Evolutionary conservation across 2,113 vertebrate species (phyloP).

Genomic region (Ceyx melanurus): DNA sequence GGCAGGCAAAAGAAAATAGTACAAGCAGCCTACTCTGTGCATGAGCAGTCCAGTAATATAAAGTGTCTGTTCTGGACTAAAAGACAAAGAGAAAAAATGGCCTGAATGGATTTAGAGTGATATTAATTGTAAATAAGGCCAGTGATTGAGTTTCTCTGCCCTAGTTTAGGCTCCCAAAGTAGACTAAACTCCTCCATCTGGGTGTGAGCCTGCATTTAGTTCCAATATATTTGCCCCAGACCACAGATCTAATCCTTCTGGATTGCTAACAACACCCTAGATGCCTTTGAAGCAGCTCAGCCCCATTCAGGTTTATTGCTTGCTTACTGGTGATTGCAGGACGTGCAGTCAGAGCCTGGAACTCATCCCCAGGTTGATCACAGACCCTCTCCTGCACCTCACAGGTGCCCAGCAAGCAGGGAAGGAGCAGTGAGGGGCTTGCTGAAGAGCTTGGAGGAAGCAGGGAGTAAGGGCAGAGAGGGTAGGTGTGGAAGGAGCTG

Average conservation of each 20-base stretch:
- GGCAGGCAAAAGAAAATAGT: neutral
- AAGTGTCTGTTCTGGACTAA: neutral
- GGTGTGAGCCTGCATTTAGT: neutral
- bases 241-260: neutral
- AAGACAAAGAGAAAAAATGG: neutral
- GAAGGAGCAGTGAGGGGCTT: neutral
- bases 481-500: neutral
- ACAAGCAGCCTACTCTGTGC: neutral
- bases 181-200: neutral
- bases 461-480: neutral
- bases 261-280: neutral
- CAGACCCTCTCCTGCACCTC: rapidly evolving
- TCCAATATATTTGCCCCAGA: neutral
- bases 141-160: neutral
- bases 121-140: neutral
- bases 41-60: neutral
- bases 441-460: neutral
- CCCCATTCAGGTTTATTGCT: neutral
- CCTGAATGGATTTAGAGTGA: neutral
- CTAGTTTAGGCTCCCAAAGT: neutral
- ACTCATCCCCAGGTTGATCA: rapidly evolving
- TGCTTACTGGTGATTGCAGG: neutral
- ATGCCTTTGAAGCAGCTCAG: neutral
- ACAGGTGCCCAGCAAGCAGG: neutral
- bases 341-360: neutral